Evolutionary conservation across 2,888 invertebrate genomes (phyloP), one percentile per base, ranked within the genome.

Genomic region (Agrochola litura): DNA sequence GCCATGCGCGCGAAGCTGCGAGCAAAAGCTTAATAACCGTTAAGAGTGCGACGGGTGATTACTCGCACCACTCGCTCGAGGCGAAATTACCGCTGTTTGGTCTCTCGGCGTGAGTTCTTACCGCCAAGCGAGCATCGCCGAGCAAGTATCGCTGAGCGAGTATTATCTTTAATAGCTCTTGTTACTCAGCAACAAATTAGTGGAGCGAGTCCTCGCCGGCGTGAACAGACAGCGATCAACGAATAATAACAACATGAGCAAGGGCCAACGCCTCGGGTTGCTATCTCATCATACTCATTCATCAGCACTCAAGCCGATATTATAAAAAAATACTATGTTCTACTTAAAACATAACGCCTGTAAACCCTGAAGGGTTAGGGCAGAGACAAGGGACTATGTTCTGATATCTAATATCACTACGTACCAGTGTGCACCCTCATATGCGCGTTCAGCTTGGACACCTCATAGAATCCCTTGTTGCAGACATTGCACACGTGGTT

Each of bases 361-460:
- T 56, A n/a, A 56, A 22, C 22, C n/a, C 54, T 9, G 22, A 9
- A n/a, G n/a, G 22, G 56, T n/a, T 10, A n/a, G n/a, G 1, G n/a
- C 10, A 56, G 54, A n/a, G 56, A n/a, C n/a, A n/a, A n/a, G 56
- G n/a, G n/a, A 66, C 25, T 19, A 49, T 52, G 14, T 67, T 67
- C 49, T 67, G 52, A 52, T 68, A 54, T 37, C n/a, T n/a, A 56
- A n/a, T n/a, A 37, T 41, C n/a, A 41, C 37, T 41, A 41, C 68
- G 41, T 58, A 68, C 97, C 97, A 14, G 97, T 97, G 80, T 97
- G 97, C 8, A 97, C 96, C 37, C 97, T 89, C 96, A 97, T 96
- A 66, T 97, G 97, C 0, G 97, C 97, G 72, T 96, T 97, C 0
- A 97, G 91, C 86, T 97, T 97, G 82, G 97, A 97, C n/a, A 97